phyloP scores from a whole-genome alignment of 2,113 vertebrate genomes.

The Lutjanus erythropterus region DNA sequence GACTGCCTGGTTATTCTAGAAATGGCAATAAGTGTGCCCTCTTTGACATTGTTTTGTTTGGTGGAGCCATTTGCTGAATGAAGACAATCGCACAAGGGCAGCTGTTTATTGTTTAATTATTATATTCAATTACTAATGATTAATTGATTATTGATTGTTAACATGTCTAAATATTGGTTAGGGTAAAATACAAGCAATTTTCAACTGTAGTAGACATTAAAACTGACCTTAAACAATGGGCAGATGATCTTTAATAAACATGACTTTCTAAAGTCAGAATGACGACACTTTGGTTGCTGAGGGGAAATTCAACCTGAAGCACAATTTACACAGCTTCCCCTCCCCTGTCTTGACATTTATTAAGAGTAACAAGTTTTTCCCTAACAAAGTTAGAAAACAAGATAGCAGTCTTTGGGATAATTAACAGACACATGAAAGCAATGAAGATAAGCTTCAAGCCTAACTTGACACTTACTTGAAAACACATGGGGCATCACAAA shows the following conservation, averaged over 20 bases:
- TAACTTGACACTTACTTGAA: slow-evolving; percentile 4
- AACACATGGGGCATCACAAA: slow-evolving; percentile 22
- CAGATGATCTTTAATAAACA: background rate
- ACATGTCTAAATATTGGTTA: too few relatives aligned
- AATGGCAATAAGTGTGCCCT: too few relatives aligned
- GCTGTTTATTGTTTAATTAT: too few relatives aligned
- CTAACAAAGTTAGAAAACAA: slow-evolving; percentile 11
- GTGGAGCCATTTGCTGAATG: too few relatives aligned
- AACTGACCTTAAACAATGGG: background rate
- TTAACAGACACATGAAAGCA: slow-evolving; percentile 21
- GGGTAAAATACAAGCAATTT: too few relatives aligned
- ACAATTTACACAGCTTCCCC: background rate
- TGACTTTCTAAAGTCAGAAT: background rate
- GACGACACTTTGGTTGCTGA: background rate
- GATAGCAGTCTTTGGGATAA: background rate
- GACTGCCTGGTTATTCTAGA: too few relatives aligned
- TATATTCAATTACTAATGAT: too few relatives aligned
- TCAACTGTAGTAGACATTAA: too few relatives aligned
- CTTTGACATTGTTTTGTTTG: too few relatives aligned
- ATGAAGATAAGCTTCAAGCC: slow-evolving; percentile 9
- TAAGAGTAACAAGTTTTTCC: slow-evolving; percentile 12
- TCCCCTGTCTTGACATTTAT: background rate
- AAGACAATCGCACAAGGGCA: too few relatives aligned
- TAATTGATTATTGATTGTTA: too few relatives aligned
- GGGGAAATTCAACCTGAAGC: background rate